Evolutionary conservation across 2,888 invertebrate species (phyloP).

Genomic region (Tetragonula carbonaria): DNA sequence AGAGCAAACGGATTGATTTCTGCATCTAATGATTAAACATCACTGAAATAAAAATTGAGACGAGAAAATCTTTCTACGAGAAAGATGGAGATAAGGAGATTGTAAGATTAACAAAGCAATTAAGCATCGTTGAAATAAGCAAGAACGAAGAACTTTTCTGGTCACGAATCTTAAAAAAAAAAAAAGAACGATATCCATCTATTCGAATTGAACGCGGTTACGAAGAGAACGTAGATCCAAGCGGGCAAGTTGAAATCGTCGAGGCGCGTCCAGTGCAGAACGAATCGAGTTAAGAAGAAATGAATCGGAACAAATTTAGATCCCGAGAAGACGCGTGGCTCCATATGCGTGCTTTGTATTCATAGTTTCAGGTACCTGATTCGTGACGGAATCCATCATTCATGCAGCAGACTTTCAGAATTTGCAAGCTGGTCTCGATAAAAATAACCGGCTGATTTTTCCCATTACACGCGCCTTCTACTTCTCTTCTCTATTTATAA

Average conservation of each 20-base stretch:
- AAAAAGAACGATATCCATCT: not conserved
- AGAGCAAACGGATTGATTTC: too few species aligned
- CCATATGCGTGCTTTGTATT: constrained; percentile 7
- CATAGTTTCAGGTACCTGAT: constrained; percentile 13
- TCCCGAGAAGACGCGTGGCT: constrained; percentile 1
- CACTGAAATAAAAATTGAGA: too few species aligned
- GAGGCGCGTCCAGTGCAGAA: constrained; percentile 3
- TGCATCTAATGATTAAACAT: too few species aligned
- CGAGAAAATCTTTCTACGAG: too few species aligned
- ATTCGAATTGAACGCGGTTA: not conserved
- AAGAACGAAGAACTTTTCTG: not conserved
- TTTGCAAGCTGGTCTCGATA: not conserved
- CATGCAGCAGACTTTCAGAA: not conserved
- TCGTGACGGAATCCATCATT: constrained; percentile 15
- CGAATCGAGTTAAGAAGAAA: constrained; percentile 24
- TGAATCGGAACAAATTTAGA: constrained; percentile 32
- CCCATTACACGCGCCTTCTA: not conserved
- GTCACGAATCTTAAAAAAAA: not conserved
- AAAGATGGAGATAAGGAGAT: too few species aligned
- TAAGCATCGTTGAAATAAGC: not conserved
- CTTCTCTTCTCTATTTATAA: not conserved
- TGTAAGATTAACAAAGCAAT: too few species aligned
- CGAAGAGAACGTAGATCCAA: not conserved
- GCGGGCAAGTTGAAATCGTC: not conserved
- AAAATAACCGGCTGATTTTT: constrained; percentile 8